These are phyloP conservation scores for Hylaea fasciaria DNA, from an alignment of 2,888 invertebrate genomes.

Conservation along the genomic window DNA sequence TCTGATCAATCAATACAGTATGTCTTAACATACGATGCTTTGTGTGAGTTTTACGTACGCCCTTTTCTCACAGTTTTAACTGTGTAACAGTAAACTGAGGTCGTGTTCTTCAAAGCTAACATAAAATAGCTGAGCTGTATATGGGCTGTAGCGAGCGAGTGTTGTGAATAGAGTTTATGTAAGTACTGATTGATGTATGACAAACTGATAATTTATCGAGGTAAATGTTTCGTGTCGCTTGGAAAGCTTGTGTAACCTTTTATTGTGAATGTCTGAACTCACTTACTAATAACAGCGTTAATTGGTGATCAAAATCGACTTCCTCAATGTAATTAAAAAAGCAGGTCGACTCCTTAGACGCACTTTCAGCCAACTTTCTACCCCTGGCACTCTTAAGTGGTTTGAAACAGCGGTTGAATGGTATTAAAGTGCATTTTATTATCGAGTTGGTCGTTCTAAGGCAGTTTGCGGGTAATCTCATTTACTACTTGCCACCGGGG, in stretches of 20 bases:
- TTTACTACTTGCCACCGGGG: constrained; percentile 61
- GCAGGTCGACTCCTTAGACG: background rate
- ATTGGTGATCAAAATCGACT: background rate
- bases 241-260: background rate
- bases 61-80: constrained; percentile 18
- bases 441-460: constrained; percentile 52
- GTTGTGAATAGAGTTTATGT: constrained; percentile 8
- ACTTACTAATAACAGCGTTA: background rate
- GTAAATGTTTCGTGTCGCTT: background rate
- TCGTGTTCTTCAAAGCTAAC: constrained; percentile 12
- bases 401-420: constrained; percentile 30
- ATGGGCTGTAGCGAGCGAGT: constrained; percentile 8
- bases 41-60: constrained; percentile 18
- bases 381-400: constrained; percentile 22
- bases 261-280: background rate
- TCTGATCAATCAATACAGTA: constrained; percentile 35
- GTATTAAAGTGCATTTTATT: constrained; percentile 52
- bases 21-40: constrained; percentile 29
- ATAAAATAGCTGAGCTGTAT: constrained; percentile 12
- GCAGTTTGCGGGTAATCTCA: constrained; percentile 58
- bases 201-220: too few species aligned
- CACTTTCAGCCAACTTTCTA: constrained; percentile 28
- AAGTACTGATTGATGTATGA: constrained; percentile 7
- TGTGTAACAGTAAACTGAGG: constrained; percentile 9
- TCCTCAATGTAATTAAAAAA: constrained; percentile 15